Evolutionary conservation across 1,140 invertebrate species (phyloP), one percentile per base, ranked within the genome.

Genomic region (Drosophila nebulosa): DNA sequence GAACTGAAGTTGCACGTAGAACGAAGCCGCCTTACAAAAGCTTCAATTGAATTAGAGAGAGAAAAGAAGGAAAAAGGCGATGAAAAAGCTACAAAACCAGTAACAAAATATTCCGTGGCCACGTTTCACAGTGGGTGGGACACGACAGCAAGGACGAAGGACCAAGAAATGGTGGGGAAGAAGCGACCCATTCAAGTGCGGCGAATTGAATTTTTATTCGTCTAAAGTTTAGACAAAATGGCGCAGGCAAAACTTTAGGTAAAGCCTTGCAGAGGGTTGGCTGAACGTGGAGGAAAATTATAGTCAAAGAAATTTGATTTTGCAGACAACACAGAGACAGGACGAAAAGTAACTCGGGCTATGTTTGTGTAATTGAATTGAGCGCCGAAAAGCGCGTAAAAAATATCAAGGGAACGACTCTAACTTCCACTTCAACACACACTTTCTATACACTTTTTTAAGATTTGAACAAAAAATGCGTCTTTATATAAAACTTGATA

Each of bases 301-400:
- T 81, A 81, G 83, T 83, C 72, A 71, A 89, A 69, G 77, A 79
- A 89, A 88, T 89, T 79, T 89, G 79, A 88, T 89, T 88, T 83
- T 77, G 64, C 66, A 65, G 64, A 50, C 53, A 66, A 71, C 55
- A 60, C 36, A 73, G 39, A 64, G 36, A 63, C 16, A 51, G 55
- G 64, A 56, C 32, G 42, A 69, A 24, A 74, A 60, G 70, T 42
- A 71, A 36, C 57, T 59, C 32, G 68, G 64, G 64, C 65, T 72
- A 72, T 58, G 76, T 30, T 65, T 64, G 21, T 79, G 69, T 85
- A 85, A 85, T 85, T 85, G 78, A 85, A 85, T 85, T 85, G 80
- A 77, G 80, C 81, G 66, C 69, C 69, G 77, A 85, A 77, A 80
- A 65, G 80, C 77, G 79, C 79, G 79, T 75, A 64, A 59, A 63